Percentiles rank a stretch among this genome's conserved stretches.
phyloP scores from a whole-genome alignment of 2,113 vertebrate species.

The Equus quagga region DNA sequence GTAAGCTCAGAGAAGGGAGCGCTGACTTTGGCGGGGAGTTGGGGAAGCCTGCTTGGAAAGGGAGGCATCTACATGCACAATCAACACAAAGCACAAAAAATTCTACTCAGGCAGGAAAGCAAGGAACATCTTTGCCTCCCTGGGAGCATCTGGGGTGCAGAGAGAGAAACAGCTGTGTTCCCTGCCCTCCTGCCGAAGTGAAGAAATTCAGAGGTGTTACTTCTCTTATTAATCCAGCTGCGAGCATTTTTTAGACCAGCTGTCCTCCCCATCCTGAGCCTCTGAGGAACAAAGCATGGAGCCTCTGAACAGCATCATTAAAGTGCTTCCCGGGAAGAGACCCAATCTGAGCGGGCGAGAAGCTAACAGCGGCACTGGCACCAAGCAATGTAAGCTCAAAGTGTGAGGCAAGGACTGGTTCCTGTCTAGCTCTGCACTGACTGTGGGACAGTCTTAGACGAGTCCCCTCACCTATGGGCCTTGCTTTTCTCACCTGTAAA shows the following conservation, averaged over 20 bases:
- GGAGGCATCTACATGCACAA: not conserved
- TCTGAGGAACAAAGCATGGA: not conserved
- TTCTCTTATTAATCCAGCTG: conserved; percentile 71
- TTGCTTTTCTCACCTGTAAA: not conserved
- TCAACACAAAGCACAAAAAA: not conserved
- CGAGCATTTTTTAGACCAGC: conserved; percentile 64
- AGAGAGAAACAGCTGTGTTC: conserved; percentile 29
- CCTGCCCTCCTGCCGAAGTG: not conserved
- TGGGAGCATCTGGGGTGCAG: conserved; percentile 25
- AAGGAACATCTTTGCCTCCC: not conserved
- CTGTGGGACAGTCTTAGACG: not conserved
- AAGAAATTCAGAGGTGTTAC: conserved; percentile 27
- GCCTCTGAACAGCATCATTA: conserved; percentile 49
- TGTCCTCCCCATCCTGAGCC: conserved; percentile 29
- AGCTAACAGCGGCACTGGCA: not conserved
- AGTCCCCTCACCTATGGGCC: not conserved
- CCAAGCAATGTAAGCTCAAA: rapidly evolving
- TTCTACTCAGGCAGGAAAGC: not conserved
- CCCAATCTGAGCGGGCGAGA: not conserved
- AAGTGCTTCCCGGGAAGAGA: conserved; percentile 52
- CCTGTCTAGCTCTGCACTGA: not conserved
- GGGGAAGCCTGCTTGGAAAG: not conserved
- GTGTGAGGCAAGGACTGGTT: rapidly evolving
- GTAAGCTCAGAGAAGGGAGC: not conserved
- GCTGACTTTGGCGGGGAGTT: not conserved